phyloP scores from a whole-genome alignment of 2,797 vertebrate genomes.

The Scleropages formosus region DNA sequence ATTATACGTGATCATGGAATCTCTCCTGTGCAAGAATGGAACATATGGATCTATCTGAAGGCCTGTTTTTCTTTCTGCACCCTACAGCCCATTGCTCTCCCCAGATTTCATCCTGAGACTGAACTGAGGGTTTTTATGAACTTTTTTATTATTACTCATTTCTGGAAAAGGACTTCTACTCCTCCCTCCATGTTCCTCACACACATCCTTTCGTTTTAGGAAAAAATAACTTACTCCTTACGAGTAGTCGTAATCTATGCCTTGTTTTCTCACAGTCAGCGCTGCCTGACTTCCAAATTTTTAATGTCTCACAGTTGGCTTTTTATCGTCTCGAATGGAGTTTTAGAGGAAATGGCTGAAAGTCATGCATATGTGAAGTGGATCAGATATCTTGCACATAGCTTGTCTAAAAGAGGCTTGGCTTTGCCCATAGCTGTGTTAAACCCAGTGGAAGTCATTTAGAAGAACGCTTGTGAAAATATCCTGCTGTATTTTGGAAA shows the following conservation, averaged over 20 bases:
- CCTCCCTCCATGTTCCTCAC: not conserved
- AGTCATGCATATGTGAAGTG: slow-evolving; percentile 48
- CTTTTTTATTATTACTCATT: not conserved
- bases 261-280: not conserved
- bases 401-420: slow-evolving; percentile 44
- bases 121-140: not conserved
- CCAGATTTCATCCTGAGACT: not conserved
- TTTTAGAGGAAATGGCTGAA: slow-evolving; percentile 44
- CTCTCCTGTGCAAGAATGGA: not conserved
- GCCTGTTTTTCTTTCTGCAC: not conserved
- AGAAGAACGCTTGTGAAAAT: slow-evolving; percentile 50
- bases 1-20: not conserved
- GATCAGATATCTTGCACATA: slow-evolving; percentile 49
- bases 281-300: not conserved
- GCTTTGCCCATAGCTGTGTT: slow-evolving; percentile 39
- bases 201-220: not conserved
- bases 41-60: not conserved
- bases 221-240: not conserved
- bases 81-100: not conserved
- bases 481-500: slow-evolving; percentile 45
- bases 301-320: slow-evolving; percentile 7
- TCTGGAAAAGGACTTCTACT: not conserved
- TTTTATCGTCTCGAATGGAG: slow-evolving; percentile 1
- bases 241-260: not conserved
- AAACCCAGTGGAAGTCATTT: slow-evolving; percentile 53